A percentile compares a stretch with the other conserved stretches of the same genome.
Conservation (phyloP, 1,140 invertebrate genomes). For the Trichomalopsis sarcophagae region DNA sequence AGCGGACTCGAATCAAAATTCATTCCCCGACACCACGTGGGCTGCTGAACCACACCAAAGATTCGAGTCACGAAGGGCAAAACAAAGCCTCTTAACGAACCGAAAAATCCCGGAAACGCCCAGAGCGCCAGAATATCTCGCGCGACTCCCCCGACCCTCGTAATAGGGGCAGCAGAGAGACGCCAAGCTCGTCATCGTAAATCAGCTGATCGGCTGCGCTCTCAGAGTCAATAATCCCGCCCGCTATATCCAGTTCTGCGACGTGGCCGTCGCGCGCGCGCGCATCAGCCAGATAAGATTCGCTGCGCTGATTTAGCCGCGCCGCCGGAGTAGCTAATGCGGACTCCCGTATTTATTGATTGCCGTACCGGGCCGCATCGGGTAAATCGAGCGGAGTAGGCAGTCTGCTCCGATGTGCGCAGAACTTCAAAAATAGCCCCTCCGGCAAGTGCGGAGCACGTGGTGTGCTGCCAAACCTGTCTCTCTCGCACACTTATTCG, state of each 20-base stretch:
- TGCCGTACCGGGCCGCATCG: neutral
- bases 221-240: slow-evolving; percentile 11
- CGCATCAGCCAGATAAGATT: neutral
- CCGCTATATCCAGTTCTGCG: neutral
- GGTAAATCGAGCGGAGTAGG: neutral
- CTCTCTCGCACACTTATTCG: neutral
- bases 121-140: no score
- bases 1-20: no score
- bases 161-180: neutral
- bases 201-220: neutral
- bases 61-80: no score
- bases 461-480: neutral
- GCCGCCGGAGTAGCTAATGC: neutral
- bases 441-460: neutral
- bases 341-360: neutral
- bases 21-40: no score
- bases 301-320: neutral
- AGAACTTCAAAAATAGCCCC: slow-evolving; percentile 9
- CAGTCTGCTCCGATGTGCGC: neutral
- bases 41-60: no score
- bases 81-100: no score
- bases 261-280: no score
- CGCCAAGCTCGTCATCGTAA: neutral
- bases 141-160: no score
- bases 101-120: no score